Evolutionary conservation across 2,797 vertebrate species (phyloP).

Genomic region (Rhadinocentrus ornatus): DNA sequence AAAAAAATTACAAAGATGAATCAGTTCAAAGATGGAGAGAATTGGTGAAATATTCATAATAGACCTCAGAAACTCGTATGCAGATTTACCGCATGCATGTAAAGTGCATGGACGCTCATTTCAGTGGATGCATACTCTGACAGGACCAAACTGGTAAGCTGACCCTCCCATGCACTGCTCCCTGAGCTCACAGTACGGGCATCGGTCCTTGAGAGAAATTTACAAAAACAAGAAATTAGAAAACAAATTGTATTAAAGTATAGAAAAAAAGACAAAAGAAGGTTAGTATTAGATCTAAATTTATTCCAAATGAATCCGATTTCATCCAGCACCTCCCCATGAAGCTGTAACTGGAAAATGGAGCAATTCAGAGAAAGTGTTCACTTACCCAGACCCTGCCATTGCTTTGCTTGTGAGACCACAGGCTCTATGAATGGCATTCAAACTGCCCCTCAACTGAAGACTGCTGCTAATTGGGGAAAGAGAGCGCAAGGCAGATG

Average conservation of each 20-base stretch:
- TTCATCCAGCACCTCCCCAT: not conserved
- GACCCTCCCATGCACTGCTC: constrained; percentile 97
- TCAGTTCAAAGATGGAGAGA: not conserved
- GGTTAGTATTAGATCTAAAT: not conserved
- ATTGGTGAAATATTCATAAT: constrained; percentile 1
- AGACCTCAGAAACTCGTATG: not conserved
- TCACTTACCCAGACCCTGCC: constrained; percentile 88
- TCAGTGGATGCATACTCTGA: constrained; percentile 97
- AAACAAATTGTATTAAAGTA: not conserved
- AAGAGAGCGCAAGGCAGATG: constrained; percentile 91
- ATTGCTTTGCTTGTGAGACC: constrained; percentile 80
- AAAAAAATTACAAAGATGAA: not conserved
- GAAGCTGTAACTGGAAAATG: not conserved
- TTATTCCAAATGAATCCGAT: not conserved
- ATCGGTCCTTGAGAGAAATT: constrained; percentile 82
- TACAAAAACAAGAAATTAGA: constrained; percentile 5
- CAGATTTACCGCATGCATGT: constrained; percentile 93
- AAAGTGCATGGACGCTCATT: constrained; percentile 98
- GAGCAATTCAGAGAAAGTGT: not conserved
- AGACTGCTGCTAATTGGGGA: constrained; percentile 90
- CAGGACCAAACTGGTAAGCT: constrained; percentile 93
- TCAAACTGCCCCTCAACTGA: constrained; percentile 80
- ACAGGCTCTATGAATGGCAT: constrained; percentile 64
- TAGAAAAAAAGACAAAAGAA: constrained; percentile 1
- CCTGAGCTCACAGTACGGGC: constrained; percentile 92